Evolutionary conservation across 2,113 vertebrate genomes (phyloP).

Genomic region (Callipepla californica): DNA sequence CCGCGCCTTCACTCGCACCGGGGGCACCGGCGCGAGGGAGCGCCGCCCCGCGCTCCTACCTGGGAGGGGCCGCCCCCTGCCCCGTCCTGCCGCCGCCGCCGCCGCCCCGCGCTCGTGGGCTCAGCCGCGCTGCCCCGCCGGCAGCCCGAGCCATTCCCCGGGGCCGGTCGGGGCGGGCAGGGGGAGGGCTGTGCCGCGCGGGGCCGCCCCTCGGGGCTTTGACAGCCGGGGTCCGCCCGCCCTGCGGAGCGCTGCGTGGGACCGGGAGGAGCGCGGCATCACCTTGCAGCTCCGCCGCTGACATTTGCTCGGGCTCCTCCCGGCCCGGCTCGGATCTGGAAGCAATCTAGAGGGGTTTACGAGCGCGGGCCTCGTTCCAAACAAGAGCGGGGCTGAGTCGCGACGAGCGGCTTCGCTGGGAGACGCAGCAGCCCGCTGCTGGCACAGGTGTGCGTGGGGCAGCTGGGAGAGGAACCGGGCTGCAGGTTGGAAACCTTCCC

Average conservation of each 20-base stretch:
- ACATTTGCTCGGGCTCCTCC: conserved; percentile 42
- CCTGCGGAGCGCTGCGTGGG: no score
- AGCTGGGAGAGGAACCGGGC: not conserved
- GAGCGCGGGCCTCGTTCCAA: conserved; percentile 51
- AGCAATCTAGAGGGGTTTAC: conserved; percentile 51
- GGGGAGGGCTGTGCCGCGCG: conserved; percentile 60
- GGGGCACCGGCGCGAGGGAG: not conserved
- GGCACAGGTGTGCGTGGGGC: conserved; percentile 5
- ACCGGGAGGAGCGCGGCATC: not conserved
- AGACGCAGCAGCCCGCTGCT: not conserved
- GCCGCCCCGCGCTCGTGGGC: conserved; percentile 40
- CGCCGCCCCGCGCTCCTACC: conserved; percentile 22
- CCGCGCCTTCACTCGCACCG: not conserved
- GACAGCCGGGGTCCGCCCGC: not conserved
- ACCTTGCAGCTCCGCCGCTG: not conserved
- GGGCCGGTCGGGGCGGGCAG: conserved; percentile 32
- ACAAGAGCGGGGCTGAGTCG: not conserved
- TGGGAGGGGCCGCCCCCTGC: conserved; percentile 27
- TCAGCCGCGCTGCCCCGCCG: not conserved
- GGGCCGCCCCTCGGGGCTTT: conserved; percentile 52
- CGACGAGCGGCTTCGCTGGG: not conserved
- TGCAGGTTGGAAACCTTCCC: not conserved
- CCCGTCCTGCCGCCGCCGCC: not conserved
- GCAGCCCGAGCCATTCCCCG: conserved; percentile 12
- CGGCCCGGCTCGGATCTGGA: conserved; percentile 44